Conservation (phyloP, 2,113 vertebrate genomes). For the Hippopotamus amphibius region DNA sequence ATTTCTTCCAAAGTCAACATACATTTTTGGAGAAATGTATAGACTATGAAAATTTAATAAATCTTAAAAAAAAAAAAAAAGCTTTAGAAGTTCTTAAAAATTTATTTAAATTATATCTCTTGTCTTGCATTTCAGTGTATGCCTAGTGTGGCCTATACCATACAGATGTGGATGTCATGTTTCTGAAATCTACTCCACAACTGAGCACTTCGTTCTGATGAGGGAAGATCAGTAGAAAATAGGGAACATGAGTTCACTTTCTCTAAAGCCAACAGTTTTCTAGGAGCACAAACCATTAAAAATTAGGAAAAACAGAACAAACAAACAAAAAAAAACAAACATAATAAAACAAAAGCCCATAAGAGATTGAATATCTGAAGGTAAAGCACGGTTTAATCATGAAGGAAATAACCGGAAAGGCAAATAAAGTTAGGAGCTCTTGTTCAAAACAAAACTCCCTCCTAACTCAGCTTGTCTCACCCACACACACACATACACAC, state of each 20-base stretch:
- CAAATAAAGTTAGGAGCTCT: not conserved
- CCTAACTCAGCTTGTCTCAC: not conserved
- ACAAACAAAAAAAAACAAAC: too few relatives aligned
- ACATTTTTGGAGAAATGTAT: not conserved
- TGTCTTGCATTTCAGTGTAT: not conserved
- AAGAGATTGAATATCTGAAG: not conserved
- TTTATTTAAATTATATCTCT: not conserved
- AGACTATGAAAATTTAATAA: not conserved
- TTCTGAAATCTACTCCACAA: not conserved
- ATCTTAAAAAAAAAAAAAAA: not conserved
- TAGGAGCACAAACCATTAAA: not conserved
- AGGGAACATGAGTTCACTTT: not conserved
- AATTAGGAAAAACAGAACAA: not conserved
- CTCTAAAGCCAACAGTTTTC: not conserved
- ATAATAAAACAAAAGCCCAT: not conserved
- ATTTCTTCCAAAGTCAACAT: not conserved
- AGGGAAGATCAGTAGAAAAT: not conserved
- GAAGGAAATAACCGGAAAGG: not conserved
- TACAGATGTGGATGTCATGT: not conserved
- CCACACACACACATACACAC: fast-evolving
- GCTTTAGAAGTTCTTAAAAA: not conserved
- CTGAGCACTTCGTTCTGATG: not conserved
- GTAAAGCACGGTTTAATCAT: not conserved
- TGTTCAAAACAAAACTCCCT: not conserved
- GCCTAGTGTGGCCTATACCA: not conserved